These are phyloP conservation scores for Porites cylindrica DNA, from an alignment of 92 coral and sea anemone genomes.

Conservation along the genomic window DNA sequence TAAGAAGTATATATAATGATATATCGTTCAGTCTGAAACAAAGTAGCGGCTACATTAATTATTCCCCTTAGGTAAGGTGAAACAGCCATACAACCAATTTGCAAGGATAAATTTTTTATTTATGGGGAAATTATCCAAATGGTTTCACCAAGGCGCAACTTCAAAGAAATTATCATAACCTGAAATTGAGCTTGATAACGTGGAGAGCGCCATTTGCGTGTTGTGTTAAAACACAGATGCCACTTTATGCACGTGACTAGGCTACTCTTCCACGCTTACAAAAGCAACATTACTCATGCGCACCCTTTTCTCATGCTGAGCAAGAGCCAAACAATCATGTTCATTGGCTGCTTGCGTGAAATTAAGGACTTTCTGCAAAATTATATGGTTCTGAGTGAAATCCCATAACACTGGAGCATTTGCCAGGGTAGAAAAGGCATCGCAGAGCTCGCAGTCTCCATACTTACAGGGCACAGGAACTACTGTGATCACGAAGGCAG, in stretches of 20 bases:
- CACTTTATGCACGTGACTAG: background rate
- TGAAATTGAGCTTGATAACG: background rate
- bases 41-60: background rate
- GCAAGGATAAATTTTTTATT: background rate
- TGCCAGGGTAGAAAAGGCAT: conserved; percentile 55
- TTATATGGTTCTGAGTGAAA: conserved; percentile 16
- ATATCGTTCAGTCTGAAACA: background rate
- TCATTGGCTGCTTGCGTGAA: conserved; percentile 24
- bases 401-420: conserved; percentile 46
- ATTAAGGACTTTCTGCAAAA: background rate
- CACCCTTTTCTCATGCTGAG: background rate
- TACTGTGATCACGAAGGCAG: conserved; percentile 87
- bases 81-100: background rate
- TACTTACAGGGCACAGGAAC: conserved; percentile 85
- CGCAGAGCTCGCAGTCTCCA: conserved; percentile 17
- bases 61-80: background rate
- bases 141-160: background rate
- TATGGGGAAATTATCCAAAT: background rate
- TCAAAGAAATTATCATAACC: background rate
- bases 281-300: conserved; percentile 25
- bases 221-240: background rate
- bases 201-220: background rate
- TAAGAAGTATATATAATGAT: background rate
- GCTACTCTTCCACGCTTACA: background rate
- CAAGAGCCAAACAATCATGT: background rate